Evolutionary conservation across 2,888 invertebrate species (phyloP), one percentile per base, ranked within the genome.

Genomic region (Tribolium freemani): DNA sequence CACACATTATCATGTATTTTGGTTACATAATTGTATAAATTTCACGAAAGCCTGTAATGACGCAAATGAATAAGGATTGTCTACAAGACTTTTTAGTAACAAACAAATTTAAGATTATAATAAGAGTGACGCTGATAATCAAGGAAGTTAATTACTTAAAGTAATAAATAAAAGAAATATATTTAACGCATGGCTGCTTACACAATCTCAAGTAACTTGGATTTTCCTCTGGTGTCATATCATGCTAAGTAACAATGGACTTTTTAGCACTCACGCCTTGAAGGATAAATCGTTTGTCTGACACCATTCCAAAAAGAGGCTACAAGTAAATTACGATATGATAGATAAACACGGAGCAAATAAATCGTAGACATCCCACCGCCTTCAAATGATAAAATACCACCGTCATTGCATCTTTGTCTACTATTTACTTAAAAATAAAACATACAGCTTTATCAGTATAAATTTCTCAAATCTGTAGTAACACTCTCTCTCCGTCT

Each of bases 341-440:
- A 3, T 26, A 26, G 38, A 38, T 38, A 38, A 38, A n/a, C 38
- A 3, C 8, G n/a, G 8, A n/a, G 38, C 8, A n/a, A 38, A 38
- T 38, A 38, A 38, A 38, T n/a, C n/a, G 2, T 38, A n/a, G n/a
- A 38, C n/a, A 1, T 8, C 8, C 38, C 38, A 38, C 38, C 9
- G 38, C 38, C 38, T 38, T 38, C 38, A 38, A 8, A 38, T n/a
- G 38, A 38, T 38, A 38, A 38, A 38, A 38, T 26, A 26, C 26
- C 38, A 38, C 38, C 38, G n/a, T 38, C 38, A 58, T n/a, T 58
- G 16, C 58, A 26, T 11, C 60, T 48, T 46, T 60, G 60, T 9
- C 16, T 9, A 46, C 9, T 58, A 21, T 58, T 58, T 58, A 58
- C 58, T 16, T n/a, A 45, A 58, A 58, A 58, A 60, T 20, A 20